Evolutionary conservation across 23 tunicate species (phyloP).

Genomic region (Ciona savignyi): DNA sequence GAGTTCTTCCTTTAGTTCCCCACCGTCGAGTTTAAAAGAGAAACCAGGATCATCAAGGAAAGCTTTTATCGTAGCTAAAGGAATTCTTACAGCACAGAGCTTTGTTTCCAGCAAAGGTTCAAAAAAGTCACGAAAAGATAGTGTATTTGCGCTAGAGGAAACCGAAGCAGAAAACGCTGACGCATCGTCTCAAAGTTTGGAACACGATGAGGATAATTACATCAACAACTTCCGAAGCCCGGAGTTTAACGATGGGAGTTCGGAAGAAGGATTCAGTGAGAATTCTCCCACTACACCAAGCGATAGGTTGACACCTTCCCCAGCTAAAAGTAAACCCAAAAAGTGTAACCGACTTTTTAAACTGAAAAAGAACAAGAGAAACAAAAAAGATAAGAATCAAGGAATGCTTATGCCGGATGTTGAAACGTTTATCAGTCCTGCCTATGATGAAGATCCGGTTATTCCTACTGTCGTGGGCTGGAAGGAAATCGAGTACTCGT

Average conservation of each 20-base stretch:
- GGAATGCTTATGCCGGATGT: slow-evolving; percentile 2
- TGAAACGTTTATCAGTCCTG: slow-evolving; percentile 37
- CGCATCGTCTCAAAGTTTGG: slow-evolving; percentile 1
- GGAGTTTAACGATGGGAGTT: slow-evolving; percentile 7
- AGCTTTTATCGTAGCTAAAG: slow-evolving; percentile 56
- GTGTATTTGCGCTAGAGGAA: background rate
- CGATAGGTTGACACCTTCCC: background rate
- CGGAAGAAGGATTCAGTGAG: slow-evolving; percentile 10
- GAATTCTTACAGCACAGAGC: slow-evolving; percentile 56
- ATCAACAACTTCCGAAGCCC: slow-evolving; percentile 2
- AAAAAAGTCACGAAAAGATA: slow-evolving; percentile 12
- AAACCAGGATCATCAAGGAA: slow-evolving; percentile 11
- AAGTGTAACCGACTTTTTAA: slow-evolving; percentile 11
- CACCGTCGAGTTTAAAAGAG: slow-evolving; percentile 10
- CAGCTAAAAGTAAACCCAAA: background rate
- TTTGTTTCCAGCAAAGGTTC: slow-evolving; percentile 13
- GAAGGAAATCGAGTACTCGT: slow-evolving; percentile 47
- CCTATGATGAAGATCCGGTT: slow-evolving; percentile 40
- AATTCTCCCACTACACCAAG: slow-evolving; percentile 7
- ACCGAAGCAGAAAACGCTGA: background rate
- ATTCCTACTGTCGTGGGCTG: slow-evolving; percentile 46
- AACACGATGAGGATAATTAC: background rate
- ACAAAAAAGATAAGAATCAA: slow-evolving; percentile 12
- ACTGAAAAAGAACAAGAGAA: slow-evolving; percentile 9
- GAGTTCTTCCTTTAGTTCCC: slow-evolving; percentile 33